These are phyloP conservation scores for Leucophenga maculata DNA, from an alignment of 2,888 invertebrate genomes.

Conservation along the genomic window DNA sequence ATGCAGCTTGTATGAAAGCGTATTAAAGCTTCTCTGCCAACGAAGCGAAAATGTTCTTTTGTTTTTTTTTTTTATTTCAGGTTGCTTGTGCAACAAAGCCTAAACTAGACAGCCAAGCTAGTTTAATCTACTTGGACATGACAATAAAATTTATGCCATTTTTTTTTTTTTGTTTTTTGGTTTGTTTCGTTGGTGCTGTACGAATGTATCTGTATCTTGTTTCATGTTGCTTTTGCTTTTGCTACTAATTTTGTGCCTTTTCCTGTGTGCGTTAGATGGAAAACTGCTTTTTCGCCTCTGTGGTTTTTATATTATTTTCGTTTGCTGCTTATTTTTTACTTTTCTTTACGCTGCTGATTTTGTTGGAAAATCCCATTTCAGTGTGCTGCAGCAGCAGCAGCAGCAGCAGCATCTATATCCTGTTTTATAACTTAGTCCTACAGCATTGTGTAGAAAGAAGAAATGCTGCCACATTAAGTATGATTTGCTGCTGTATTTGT, in stretches of 20 bases:
- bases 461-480: conserved; percentile 64
- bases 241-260: conserved; percentile 33
- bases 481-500: conserved; percentile 54
- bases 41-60: not conserved
- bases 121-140: conserved; percentile 67
- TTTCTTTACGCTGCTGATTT: conserved; percentile 5
- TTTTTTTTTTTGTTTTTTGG: conserved; percentile 39
- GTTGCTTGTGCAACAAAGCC: not conserved
- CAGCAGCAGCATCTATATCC: not conserved
- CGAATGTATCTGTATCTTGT: not conserved
- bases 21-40: not conserved
- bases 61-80: not conserved
- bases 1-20: not conserved
- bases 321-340: conserved; percentile 12
- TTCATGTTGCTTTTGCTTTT: conserved; percentile 29
- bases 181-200: conserved; percentile 10
- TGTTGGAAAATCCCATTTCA: not conserved
- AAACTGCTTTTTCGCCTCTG: conserved; percentile 58
- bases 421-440: conserved; percentile 30
- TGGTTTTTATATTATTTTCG: conserved; percentile 56
- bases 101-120: conserved; percentile 44
- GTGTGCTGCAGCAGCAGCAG: too few relatives aligned
- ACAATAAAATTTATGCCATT: conserved; percentile 66
- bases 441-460: conserved; percentile 48
- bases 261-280: conserved; percentile 37